Conservation (phyloP, 2,797 vertebrate species). For the Apodemus agrarius region DNA sequence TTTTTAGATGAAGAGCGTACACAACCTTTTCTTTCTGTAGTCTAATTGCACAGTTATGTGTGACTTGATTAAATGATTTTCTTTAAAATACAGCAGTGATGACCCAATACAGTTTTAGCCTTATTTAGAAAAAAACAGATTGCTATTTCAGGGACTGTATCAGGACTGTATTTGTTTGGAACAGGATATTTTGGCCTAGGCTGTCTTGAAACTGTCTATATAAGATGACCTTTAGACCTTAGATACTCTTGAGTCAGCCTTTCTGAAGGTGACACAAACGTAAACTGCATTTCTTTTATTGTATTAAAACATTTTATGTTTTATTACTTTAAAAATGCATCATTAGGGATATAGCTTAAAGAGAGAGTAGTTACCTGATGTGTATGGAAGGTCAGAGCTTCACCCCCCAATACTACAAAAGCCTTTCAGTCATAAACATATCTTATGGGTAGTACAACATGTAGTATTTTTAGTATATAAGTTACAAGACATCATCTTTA, state of each 20-base stretch:
- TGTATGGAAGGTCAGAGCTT: background rate
- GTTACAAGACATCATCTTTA: background rate
- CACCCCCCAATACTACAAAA: background rate
- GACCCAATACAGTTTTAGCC: background rate
- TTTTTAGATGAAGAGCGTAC: slow-evolving; percentile 27
- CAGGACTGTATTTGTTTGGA: background rate
- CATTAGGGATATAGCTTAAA: background rate
- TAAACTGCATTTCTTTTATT: background rate
- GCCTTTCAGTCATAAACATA: background rate
- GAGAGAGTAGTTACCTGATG: background rate
- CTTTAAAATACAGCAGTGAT: background rate
- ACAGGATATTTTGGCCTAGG: background rate
- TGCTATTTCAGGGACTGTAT: background rate
- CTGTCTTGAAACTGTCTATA: background rate
- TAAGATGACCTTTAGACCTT: background rate
- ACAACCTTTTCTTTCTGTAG: background rate
- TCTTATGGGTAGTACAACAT: background rate
- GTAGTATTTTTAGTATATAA: background rate
- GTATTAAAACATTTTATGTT: background rate
- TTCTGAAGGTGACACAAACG: background rate
- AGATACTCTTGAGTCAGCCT: background rate
- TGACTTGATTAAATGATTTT: slow-evolving; percentile 49
- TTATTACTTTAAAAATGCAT: background rate
- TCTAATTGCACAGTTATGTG: background rate
- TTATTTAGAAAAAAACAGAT: background rate